Conservation (phyloP, 2,888 invertebrate species). For the Villa cingulata region DNA sequence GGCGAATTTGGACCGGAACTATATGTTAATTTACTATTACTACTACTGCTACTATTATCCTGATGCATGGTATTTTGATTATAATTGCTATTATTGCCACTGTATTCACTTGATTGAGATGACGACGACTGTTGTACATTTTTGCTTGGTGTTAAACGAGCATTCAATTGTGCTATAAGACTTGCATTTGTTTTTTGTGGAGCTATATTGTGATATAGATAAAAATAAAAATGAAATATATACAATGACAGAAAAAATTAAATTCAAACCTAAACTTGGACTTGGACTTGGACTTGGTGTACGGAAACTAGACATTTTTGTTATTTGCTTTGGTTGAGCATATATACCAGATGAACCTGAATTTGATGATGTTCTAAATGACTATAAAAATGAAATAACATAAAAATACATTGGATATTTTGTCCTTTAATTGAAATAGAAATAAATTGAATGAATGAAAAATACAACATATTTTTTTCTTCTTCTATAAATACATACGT, state of each 20-base stretch:
- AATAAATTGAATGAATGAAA: too few relatives aligned
- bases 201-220: conserved; percentile 4
- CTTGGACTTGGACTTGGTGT: conserved; percentile 24
- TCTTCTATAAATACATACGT: not conserved
- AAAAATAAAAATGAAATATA: not conserved
- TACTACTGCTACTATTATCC: conserved; percentile 17
- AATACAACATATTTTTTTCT: not conserved
- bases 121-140: conserved; percentile 12
- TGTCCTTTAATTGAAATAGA: too few relatives aligned
- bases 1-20: conserved; percentile 22
- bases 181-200: conserved; percentile 34
- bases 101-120: conserved; percentile 11
- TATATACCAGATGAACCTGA: conserved; percentile 30
- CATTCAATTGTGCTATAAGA: conserved; percentile 36
- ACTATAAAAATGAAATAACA: too few relatives aligned
- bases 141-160: conserved; percentile 23
- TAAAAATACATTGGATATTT: too few relatives aligned
- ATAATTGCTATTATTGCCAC: conserved; percentile 14
- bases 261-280: too few relatives aligned
- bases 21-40: conserved; percentile 18
- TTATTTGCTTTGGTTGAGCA: conserved; percentile 35
- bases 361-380: conserved; percentile 31
- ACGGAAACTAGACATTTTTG: conserved; percentile 36
- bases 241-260: not conserved
- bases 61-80: conserved; percentile 12